Evolutionary conservation across 2,113 vertebrate species (phyloP).

Genomic region (Scatophagus argus): DNA sequence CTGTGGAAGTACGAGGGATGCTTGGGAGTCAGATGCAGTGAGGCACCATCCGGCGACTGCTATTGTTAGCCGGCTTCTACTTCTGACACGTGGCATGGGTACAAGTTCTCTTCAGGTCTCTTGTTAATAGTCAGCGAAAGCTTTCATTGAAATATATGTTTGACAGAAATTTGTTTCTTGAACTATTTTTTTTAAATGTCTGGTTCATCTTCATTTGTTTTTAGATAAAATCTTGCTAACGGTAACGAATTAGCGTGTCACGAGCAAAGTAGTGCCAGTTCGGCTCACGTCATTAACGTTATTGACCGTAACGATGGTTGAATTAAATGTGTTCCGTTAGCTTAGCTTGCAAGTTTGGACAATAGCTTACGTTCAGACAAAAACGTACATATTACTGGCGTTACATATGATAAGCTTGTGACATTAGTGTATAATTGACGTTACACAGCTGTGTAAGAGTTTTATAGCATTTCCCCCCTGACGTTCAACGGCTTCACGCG

Average conservation of each 20-base stretch:
- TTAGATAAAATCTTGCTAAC: constrained; percentile 4
- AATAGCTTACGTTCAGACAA: background rate
- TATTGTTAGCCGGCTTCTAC: constrained; percentile 78
- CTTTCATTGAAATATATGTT: background rate
- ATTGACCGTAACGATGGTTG: background rate
- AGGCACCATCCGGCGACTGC: constrained; percentile 54
- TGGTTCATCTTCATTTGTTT: background rate
- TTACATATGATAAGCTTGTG: background rate
- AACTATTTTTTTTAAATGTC: background rate
- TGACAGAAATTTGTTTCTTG: background rate
- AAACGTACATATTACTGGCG: background rate
- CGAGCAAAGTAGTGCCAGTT: background rate
- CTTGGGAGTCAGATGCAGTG: constrained; percentile 58
- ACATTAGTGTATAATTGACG: background rate
- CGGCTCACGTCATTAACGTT: background rate
- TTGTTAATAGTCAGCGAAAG: background rate
- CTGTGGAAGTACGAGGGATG: constrained; percentile 64
- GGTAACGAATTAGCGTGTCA: constrained; percentile 28
- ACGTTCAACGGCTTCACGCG: constrained; percentile 32
- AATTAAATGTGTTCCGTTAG: background rate
- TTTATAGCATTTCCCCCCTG: background rate
- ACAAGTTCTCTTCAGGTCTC: constrained; percentile 20
- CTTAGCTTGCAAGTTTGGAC: background rate
- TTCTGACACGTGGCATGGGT: constrained; percentile 55
- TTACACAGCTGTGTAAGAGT: background rate